These are phyloP conservation scores for Cavia aperea DNA, from an alignment of 2,113 vertebrate species.

Conservation along the genomic window DNA sequence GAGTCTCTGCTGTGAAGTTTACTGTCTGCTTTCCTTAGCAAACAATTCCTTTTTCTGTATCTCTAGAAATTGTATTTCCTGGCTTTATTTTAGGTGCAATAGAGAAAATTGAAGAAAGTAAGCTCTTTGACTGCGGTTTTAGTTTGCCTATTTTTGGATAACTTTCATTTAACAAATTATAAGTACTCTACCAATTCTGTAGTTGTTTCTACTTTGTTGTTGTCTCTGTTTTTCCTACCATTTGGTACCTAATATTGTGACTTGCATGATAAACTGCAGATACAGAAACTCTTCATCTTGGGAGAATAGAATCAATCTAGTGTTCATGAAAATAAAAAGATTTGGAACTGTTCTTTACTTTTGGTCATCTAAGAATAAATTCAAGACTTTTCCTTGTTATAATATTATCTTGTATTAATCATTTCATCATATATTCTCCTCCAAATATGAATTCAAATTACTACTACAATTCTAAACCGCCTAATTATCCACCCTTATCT, in stretches of 20 bases:
- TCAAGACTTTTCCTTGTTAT: neutral
- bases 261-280: neutral
- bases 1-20: neutral
- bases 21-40: neutral
- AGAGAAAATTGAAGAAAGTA: neutral
- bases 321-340: neutral
- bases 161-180: neutral
- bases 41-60: neutral
- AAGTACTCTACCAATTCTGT: neutral
- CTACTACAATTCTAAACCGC: neutral
- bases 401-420: neutral
- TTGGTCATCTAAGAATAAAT: fast-evolving
- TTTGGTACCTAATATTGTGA: neutral
- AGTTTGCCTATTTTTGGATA: neutral
- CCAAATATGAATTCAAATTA: neutral
- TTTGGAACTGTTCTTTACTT: neutral
- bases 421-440: neutral
- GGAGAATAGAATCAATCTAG: neutral
- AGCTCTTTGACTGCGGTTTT: neutral
- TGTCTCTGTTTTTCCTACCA: too few relatives aligned
- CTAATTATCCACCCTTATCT: neutral
- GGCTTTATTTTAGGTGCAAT: neutral
- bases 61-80: neutral
- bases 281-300: neutral
- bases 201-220: neutral